Evolutionary conservation across 1,140 invertebrate genomes (phyloP), one percentile per base, ranked within the genome.

Genomic region (Neomicropteryx cornuta): DNA sequence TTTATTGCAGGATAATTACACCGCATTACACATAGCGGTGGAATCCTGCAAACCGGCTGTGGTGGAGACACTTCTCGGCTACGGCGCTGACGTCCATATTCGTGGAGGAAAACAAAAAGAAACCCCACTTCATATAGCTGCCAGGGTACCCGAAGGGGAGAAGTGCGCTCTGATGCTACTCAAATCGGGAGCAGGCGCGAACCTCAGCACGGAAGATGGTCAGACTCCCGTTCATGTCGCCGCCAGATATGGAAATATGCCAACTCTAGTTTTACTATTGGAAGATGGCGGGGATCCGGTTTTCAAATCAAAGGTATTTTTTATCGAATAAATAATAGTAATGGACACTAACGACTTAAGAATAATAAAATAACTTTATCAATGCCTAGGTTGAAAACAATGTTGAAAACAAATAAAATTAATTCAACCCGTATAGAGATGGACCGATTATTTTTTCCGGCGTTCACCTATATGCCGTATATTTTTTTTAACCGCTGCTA

Each of bases 1-100:
- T 17, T 3, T 6, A 6, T 51, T 54, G n/a, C 42, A 97, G 85
- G 93, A 98, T 54, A 94, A 96, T 54, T 96, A 93, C 58, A 98
- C 96, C 16, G 92, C 96, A n/a, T 69, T 99, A 0, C 96, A 99
- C 55, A 89, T 98, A 48, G 95, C 94, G n/a, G 94, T 98, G 3
- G 88, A 97, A 63, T 88, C 86, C 23, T 87, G 87, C 38, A 95
- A 97, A 57, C 91, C 94, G 6, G 77, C 85, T 18, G 93, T 97
- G 4, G 95, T 99, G 11, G 95, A 99, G 68, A 94, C 91, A 1
- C 66, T 99, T 18, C 68, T 99, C 2, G 96, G 96, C 4, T 94
- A 87, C 58, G 95, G 96, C 19, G 95, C 96, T 3, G 86, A 96
- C 59, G 92, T 99, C 3, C 91, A 98, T 62, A 81, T 97, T 2